Evolutionary conservation across 2,888 invertebrate genomes (phyloP).

Genomic region (Drosophila niveifrons): DNA sequence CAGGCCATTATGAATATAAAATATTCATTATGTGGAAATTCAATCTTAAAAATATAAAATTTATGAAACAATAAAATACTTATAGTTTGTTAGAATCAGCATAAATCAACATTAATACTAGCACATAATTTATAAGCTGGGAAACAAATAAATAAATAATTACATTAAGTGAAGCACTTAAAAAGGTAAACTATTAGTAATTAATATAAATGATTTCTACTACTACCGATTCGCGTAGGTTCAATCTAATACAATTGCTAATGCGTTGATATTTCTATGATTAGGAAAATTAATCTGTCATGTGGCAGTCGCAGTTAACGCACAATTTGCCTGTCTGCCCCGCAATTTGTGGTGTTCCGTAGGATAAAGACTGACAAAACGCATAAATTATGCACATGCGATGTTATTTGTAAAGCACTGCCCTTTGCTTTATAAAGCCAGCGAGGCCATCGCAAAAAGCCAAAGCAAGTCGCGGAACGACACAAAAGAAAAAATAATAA

Average conservation of each 20-base stretch:
- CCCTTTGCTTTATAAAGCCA: slow-evolving; percentile 53
- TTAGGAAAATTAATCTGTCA: slow-evolving; percentile 46
- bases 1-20: too few species aligned
- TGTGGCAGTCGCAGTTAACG: slow-evolving; percentile 28
- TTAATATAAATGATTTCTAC: too few species aligned
- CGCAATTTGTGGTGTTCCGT: slow-evolving; percentile 52
- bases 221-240: neutral
- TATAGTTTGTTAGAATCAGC: too few species aligned
- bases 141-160: too few species aligned
- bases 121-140: too few species aligned
- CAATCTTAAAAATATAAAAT: too few species aligned
- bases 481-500: slow-evolving; percentile 12
- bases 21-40: too few species aligned
- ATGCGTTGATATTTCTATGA: slow-evolving; percentile 1
- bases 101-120: too few species aligned
- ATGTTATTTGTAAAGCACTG: slow-evolving; percentile 12
- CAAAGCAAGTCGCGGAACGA: slow-evolving; percentile 12
- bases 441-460: slow-evolving; percentile 7
- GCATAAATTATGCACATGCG: slow-evolving; percentile 68
- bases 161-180: too few species aligned
- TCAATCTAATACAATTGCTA: neutral
- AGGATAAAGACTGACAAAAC: slow-evolving; percentile 46
- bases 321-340: slow-evolving; percentile 66
- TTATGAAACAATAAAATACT: too few species aligned
- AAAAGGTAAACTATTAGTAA: too few species aligned